phyloP scores from a whole-genome alignment of 30 jellyfish, hydroid and myxozoan genomes.

The Hydractinia symbiolongicarpus region DNA sequence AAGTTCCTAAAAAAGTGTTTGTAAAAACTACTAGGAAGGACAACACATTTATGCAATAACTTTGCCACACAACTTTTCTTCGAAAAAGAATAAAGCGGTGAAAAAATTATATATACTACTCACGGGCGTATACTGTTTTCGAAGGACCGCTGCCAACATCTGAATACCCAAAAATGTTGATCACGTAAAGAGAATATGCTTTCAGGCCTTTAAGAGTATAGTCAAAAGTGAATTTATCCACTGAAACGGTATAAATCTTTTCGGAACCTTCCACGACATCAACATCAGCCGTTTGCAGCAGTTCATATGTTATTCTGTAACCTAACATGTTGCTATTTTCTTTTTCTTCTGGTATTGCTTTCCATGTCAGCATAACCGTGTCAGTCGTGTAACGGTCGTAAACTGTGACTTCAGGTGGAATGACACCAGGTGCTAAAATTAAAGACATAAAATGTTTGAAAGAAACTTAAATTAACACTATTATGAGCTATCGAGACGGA shows the following conservation, averaged over 20 bases:
- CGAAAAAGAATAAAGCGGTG: too few relatives aligned
- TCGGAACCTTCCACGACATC: neutral
- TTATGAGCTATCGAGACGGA: too few relatives aligned
- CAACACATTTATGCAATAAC: too few relatives aligned
- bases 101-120: neutral
- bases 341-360: neutral
- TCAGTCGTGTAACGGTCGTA: neutral
- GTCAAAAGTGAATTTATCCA: neutral
- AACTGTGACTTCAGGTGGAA: constrained; percentile 8
- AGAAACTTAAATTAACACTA: too few relatives aligned
- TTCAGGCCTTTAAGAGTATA: neutral
- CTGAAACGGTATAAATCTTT: neutral
- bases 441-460: neutral
- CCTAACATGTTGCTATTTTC: neutral
- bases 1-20: neutral
- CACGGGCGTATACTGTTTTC: neutral
- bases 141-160: constrained; percentile 17
- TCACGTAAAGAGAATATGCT: constrained; percentile 6
- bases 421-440: neutral
- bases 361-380: neutral
- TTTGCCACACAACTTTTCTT: too few relatives aligned
- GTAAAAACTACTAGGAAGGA: too few relatives aligned
- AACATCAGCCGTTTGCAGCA: neutral
- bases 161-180: constrained; percentile 8
- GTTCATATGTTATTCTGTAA: neutral